Percentiles rank a stretch among this genome's conserved stretches.
Conservation (phyloP, 2,797 vertebrate species). For the Harpagifer antarcticus region DNA sequence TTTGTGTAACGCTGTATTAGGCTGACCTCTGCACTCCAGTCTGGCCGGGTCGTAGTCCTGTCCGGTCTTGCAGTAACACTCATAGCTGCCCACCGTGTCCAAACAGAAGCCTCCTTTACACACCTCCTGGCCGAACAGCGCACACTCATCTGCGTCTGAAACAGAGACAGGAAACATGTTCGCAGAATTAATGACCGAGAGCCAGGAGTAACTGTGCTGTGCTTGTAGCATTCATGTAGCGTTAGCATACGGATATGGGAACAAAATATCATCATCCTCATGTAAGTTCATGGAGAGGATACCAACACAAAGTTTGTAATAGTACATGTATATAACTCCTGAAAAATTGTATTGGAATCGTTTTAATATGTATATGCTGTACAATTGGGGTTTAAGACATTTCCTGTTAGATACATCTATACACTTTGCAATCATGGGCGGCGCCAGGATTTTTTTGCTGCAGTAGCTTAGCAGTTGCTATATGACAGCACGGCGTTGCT, state of each 20-base stretch:
- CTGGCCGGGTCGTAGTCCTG: conserved; percentile 93
- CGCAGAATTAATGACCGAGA: neutral
- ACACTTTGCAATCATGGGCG: too few species aligned
- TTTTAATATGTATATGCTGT: too few species aligned
- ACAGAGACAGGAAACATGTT: neutral
- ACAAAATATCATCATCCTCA: neutral
- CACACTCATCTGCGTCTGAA: conserved; percentile 95
- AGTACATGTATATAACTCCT: neutral
- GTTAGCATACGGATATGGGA: neutral
- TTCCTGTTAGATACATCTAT: too few species aligned
- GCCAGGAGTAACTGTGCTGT: neutral
- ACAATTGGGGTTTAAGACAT: too few species aligned
- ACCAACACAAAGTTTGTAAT: neutral
- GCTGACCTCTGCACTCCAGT: conserved; percentile 94
- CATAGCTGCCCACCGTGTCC: conserved; percentile 90
- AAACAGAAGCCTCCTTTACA: conserved; percentile 96
- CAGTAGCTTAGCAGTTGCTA: too few species aligned
- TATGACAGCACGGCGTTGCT: too few species aligned
- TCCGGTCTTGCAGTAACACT: conserved; percentile 97
- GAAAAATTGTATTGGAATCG: neutral
- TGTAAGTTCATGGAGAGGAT: neutral
- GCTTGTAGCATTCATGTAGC: neutral
- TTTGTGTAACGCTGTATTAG: neutral
- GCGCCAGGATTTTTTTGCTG: too few species aligned
- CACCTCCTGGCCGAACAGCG: conserved; percentile 93